phyloP scores from a whole-genome alignment of 2,888 invertebrate species.

The Pollenia amentaria region DNA sequence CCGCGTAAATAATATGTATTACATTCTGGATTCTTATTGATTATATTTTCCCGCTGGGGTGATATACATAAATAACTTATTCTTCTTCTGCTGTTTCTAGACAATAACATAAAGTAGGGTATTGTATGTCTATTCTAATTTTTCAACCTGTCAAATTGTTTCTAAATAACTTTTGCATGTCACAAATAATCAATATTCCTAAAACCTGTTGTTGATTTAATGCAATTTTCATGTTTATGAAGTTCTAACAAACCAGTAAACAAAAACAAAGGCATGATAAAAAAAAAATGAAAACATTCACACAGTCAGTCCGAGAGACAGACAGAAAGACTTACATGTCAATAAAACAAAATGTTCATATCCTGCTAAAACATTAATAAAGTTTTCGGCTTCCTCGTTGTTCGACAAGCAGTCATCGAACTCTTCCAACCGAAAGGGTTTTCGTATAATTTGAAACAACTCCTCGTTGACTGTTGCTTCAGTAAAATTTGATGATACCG shows the following conservation, averaged over 20 bases:
- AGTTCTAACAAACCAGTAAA: conserved; percentile 38
- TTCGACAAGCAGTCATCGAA: conserved; percentile 81
- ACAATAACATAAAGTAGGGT: background rate
- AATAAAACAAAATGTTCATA: conserved; percentile 83
- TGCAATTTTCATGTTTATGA: conserved; percentile 67
- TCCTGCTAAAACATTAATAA: conserved; percentile 82
- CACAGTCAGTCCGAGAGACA: background rate
- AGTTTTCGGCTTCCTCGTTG: conserved; percentile 82
- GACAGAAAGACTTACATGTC: conserved; percentile 81
- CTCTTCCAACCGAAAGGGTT: conserved; percentile 83
- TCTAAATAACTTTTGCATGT: conserved; percentile 63
- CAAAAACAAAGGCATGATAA: background rate
- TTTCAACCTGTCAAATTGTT: conserved; percentile 17
- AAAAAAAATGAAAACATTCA: conserved; percentile 35
- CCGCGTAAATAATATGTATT: too few species aligned
- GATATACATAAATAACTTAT: too few species aligned
- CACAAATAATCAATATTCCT: conserved; percentile 65
- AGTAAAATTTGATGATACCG: conserved; percentile 80
- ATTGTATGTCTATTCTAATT: background rate
- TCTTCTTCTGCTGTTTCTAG: background rate
- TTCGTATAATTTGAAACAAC: conserved; percentile 79
- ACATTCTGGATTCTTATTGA: too few species aligned
- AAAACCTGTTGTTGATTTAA: conserved; percentile 69
- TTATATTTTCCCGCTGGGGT: too few species aligned
- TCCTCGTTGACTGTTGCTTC: conserved; percentile 78